Percentiles rank a stretch among this genome's conserved stretches.
These are phyloP conservation scores for Bombyx mandarina DNA, from an alignment of 1,140 invertebrate genomes.

Conservation along the genomic window DNA sequence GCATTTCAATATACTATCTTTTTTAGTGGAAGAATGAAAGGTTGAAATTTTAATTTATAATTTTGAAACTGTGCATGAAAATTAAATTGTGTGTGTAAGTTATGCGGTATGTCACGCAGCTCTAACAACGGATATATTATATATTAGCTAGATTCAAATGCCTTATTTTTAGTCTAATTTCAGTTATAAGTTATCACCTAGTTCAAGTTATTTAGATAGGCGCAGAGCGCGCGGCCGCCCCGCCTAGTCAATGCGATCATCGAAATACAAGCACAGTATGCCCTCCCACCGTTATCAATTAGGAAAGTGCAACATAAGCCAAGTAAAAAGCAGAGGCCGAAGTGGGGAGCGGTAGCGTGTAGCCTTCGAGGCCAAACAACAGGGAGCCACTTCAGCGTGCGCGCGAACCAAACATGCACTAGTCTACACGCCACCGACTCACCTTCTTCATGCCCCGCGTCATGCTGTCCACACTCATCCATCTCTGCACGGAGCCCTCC, in stretches of 20 bases:
- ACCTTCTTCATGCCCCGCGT: constrained; percentile 68
- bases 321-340: constrained; percentile 18
- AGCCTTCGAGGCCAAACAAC: constrained; percentile 44
- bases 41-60: too few species aligned
- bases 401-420: constrained; percentile 44
- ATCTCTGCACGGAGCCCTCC: constrained; percentile 64
- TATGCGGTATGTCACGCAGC: too few species aligned
- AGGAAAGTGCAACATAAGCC: constrained; percentile 8
- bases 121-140: too few species aligned
- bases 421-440: constrained; percentile 69
- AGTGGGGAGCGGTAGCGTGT: constrained; percentile 64
- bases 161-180: too few species aligned
- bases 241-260: not conserved
- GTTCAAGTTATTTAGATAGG: not conserved
- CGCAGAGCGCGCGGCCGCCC: not conserved
- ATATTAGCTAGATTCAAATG: too few species aligned
- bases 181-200: too few species aligned
- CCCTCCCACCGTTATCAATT: not conserved
- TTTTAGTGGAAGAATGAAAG: too few species aligned
- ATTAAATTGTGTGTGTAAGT: too few species aligned
- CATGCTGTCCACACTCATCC: constrained; percentile 67
- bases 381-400: constrained; percentile 15
- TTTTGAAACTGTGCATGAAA: too few species aligned
- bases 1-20: too few species aligned
- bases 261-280: too few species aligned